Base-by-base conservation (phyloP, 2,888 invertebrate species). In the Tinea trinotella region DNA sequence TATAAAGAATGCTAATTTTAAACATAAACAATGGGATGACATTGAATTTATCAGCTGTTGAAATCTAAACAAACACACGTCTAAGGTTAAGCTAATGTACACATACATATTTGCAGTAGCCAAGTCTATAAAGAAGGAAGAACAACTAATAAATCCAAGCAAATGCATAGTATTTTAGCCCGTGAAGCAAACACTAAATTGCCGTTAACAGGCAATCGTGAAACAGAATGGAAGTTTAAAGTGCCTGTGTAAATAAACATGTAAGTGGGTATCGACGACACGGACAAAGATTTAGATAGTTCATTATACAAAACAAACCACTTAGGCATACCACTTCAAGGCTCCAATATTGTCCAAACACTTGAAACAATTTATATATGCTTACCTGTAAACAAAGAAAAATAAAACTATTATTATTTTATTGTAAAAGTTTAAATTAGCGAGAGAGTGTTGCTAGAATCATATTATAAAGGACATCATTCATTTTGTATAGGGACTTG, bases 131-230 rank as follows among this genome's bases (percentile, higher is more conserved):
- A 50, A 50, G 24, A 3, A 50, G 24, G 13, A 50, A 50, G 13
- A 12, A 50, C 24, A 50, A 24, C 50, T 18, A 50, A 50, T 50
- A 50, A 50, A 50, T 50, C 50, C 6, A 9, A 24, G 6, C 24
- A 24, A 50, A 50, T 50, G 50, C 22, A 50, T 50, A 50, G 24
- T 50, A 50, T 50, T 50, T 50, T 50, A 50, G 50, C 13, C 22
- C 4, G 12, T 12, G 20, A 50, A 50, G 18, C 50, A 50, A 50
- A 24, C 24, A 24, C 24, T 50, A 50, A 50, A 50, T 50, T 50
- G 50, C 50, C 13, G 24, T 24, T 13, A 50, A 24, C 50, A 12
- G 24, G 50, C 24, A 50, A 50, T 50, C 24, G 50, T 19, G 50
- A 24, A 50, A 22, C 15, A 40, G 15, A 40, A 40, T 40, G 40